Base-by-base conservation (phyloP, 2,113 vertebrate species). In the Poeciliopsis retropinna region DNA sequence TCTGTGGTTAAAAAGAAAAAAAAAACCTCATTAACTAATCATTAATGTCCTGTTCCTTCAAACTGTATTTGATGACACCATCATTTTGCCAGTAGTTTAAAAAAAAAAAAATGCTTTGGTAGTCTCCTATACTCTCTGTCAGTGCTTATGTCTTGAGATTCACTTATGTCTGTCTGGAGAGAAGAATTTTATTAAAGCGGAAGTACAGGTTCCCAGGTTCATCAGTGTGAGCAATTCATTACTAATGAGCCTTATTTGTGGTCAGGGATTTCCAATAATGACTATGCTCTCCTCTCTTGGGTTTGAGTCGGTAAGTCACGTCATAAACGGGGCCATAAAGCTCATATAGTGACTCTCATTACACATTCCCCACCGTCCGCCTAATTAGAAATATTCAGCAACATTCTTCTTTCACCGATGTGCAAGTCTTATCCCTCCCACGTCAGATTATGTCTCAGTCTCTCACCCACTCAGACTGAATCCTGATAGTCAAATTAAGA, bases 401-500 rank as follows among this genome's bases (percentile, higher is more conserved):
- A 30, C 41, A 44, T 57, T 79, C 79, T 37, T 80, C 14, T 27
- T 72, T 74, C 30, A 82, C 65, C 86, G 73, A 74, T 89, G 72
- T 72, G 64, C 70, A 86, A 29, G 72, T 85, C 69, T 85, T 79
- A 70, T 84, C 34, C 73, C 78, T 77, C 83, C 77, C 83, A 81
- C 81, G 57, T 68, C 70, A 47, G 74, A 78, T 73, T 85, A 74
- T 60, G 47, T 85, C 79, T 88, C 77, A 47, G 47, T 73, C 63
- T 65, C 41, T 85, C 81, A 81, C 87, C 80, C 87, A 89, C 89
- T 78, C 88, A 80, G 39, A 67, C 68, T 64, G 64, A 72, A 73
- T 81, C 70, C 29, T 66, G 66, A 70, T 79, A 47, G 67, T 70
- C 61, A 79, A 34, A n/a, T 5, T 9, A 81, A 31, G 66, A 41